Conservation (phyloP, 1,140 invertebrate species). For the Stenopsyche tienmushanensis region DNA sequence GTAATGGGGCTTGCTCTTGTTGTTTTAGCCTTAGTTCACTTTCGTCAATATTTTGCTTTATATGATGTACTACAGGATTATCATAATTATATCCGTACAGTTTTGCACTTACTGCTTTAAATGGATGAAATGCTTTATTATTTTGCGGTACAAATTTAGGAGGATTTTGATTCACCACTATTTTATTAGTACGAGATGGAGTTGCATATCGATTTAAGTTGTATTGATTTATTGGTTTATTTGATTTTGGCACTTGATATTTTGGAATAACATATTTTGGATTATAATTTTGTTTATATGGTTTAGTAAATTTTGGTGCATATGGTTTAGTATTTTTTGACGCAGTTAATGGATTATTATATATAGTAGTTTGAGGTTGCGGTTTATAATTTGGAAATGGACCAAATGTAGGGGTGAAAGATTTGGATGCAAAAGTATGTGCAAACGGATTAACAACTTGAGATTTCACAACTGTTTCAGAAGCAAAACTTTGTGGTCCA, state of each 20-base stretch:
- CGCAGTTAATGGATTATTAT: slow-evolving; percentile 1
- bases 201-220: not conserved
- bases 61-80: slow-evolving; percentile 50
- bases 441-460: slow-evolving; percentile 11
- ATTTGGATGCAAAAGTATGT: not conserved
- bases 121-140: slow-evolving; percentile 52
- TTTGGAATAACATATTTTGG: not conserved
- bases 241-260: not conserved
- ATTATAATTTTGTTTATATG: slow-evolving; percentile 11
- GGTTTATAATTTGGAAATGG: slow-evolving; percentile 1
- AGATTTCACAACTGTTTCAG: slow-evolving; percentile 1
- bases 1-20: slow-evolving; percentile 48
- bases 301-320: slow-evolving; percentile 1
- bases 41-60: slow-evolving; percentile 49
- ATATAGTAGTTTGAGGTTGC: no score
- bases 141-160: no score
- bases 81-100: slow-evolving; percentile 47
- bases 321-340: no score
- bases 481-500: slow-evolving; percentile 1
- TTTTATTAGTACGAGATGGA: not conserved
- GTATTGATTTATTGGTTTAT: no score
- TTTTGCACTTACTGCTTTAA: slow-evolving; percentile 48
- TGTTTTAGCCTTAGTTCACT: slow-evolving; percentile 48
- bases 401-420: not conserved
- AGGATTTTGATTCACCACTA: not conserved